Conservation (phyloP, 2,113 vertebrate species). For the Pachyramphus minor region DNA sequence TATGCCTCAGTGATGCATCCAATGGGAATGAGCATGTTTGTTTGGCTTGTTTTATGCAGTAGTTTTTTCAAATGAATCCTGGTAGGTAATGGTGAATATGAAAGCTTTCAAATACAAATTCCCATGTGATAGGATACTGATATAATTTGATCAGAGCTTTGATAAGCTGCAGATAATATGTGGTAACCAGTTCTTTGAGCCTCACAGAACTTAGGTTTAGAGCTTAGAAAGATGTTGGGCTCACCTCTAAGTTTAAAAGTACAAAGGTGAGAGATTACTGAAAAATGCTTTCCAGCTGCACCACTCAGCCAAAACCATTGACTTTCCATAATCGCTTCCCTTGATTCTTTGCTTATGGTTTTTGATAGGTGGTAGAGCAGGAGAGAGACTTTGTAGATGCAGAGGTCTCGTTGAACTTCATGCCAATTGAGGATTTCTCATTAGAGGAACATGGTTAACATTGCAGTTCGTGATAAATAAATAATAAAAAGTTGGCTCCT, state of each 20-base stretch:
- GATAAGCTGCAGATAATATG: not conserved
- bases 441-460: not conserved
- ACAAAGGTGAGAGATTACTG: not conserved
- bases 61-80: not conserved
- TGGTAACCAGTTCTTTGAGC: not conserved
- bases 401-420: not conserved
- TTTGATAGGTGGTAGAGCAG: not conserved
- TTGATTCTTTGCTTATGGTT: not conserved
- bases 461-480: not conserved
- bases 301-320: not conserved
- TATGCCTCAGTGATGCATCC: not conserved
- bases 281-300: not conserved
- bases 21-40: not conserved
- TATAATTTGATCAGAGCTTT: not conserved
- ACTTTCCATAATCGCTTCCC: not conserved
- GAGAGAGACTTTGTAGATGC: not conserved
- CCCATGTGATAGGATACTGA: not conserved
- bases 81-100: not conserved
- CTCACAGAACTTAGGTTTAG: not conserved
- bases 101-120: not conserved
- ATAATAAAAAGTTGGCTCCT: not conserved
- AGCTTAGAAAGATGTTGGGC: not conserved
- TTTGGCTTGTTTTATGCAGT: not conserved
- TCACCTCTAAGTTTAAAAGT: not conserved
- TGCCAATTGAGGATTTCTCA: not conserved